These are phyloP conservation scores for Scaeva pyrastri DNA, from an alignment of 2,888 invertebrate genomes.

Conservation along the genomic window DNA sequence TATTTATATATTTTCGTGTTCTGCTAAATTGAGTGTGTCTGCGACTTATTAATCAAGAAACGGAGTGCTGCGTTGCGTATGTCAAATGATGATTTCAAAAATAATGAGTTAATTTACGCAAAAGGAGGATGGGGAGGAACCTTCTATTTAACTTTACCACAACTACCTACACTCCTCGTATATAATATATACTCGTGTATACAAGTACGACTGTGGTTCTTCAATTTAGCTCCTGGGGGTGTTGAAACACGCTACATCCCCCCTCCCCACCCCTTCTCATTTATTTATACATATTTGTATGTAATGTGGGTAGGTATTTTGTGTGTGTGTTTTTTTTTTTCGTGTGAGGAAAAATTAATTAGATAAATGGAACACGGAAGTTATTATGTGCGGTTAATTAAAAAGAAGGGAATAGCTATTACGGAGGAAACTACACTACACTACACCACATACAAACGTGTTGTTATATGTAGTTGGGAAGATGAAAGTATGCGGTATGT, in stretches of 20 bases:
- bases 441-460: too few species aligned
- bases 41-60: conserved; percentile 67
- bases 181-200: too few species aligned
- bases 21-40: conserved; percentile 65
- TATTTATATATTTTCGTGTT: conserved; percentile 32
- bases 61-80: conserved; percentile 34
- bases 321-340: conserved; percentile 3
- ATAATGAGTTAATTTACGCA: conserved; percentile 70
- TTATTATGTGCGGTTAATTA: conserved; percentile 65
- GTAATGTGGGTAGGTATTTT: too few species aligned
- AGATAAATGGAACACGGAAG: conserved; percentile 62
- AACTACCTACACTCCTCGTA: too few species aligned
- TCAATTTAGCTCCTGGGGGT: not conserved
- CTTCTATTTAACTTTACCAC: not conserved
- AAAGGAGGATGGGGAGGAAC: too few species aligned
- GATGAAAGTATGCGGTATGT: too few species aligned
- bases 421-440: not conserved
- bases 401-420: conserved; percentile 39
- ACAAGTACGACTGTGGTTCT: too few species aligned
- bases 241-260: not conserved
- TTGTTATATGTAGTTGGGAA: too few species aligned
- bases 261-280: too few species aligned
- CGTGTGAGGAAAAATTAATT: conserved; percentile 64
- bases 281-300: conserved; percentile 4
- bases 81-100: conserved; percentile 66